phyloP scores from a whole-genome alignment of 2,113 vertebrate species.

The Lichenostomus cassidix region DNA sequence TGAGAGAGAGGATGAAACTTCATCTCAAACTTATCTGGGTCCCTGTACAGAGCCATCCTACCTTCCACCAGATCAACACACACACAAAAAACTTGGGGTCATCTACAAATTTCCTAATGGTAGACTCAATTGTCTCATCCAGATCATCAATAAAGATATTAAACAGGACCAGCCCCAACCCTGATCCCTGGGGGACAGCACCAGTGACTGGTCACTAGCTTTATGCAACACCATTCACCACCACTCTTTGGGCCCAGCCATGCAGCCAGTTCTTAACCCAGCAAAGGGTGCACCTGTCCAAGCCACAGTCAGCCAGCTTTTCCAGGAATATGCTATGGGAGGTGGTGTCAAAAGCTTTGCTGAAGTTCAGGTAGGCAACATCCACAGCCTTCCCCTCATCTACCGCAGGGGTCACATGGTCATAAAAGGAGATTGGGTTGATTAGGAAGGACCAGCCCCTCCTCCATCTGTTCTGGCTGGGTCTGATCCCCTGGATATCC shows the following conservation, averaged over 20 bases:
- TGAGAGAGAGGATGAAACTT: not conserved
- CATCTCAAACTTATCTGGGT: not conserved
- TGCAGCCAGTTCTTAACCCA: not conserved
- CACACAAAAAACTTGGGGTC: not conserved
- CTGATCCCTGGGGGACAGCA: accelerated
- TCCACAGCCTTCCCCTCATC: not conserved
- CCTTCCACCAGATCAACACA: not conserved
- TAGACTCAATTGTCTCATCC: not conserved
- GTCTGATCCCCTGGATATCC: not conserved
- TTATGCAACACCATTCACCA: not conserved
- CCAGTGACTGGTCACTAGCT: not conserved
- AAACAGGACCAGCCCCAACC: not conserved
- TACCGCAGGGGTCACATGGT: not conserved
- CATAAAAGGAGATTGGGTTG: not conserved
- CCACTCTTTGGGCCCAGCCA: too few species aligned
- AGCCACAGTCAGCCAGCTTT: not conserved
- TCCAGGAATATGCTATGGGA: not conserved
- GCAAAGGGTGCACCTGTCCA: not conserved
- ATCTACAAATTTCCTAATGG: not conserved
- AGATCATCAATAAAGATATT: not conserved
- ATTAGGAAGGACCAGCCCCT: not conserved
- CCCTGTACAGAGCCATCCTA: not conserved
- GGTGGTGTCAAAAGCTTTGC: not conserved
- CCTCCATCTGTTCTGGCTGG: not conserved
- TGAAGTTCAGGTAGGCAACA: not conserved